phyloP scores from a whole-genome alignment of 2,888 invertebrate species.

The Bombylius discolor region DNA sequence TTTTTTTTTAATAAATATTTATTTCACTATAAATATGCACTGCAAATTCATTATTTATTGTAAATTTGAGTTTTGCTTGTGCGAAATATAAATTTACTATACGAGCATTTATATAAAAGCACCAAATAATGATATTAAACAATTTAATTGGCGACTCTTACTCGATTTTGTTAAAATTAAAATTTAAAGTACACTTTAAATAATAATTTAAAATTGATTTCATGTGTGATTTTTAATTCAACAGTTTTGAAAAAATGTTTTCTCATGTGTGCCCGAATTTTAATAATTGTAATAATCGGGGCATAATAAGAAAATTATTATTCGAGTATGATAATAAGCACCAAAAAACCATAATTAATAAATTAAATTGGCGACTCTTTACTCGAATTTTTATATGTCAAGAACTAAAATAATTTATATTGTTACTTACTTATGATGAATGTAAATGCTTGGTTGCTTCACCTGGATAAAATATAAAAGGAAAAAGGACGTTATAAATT shows the following conservation, averaged over 20 bases:
- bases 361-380: too few relatives aligned
- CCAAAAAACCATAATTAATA: neutral
- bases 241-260: neutral
- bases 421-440: too few relatives aligned
- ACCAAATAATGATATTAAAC: constrained; percentile 1
- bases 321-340: neutral
- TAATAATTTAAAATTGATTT: neutral
- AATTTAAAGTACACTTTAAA: neutral
- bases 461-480: too few relatives aligned
- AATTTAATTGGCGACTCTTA: constrained; percentile 9
- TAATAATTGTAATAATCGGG: neutral
- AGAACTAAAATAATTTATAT: too few relatives aligned
- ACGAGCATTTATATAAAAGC: constrained; percentile 7
- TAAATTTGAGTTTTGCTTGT: constrained; percentile 12
- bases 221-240: too few relatives aligned
- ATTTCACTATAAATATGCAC: constrained; percentile 7
- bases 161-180: neutral
- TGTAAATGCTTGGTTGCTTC: too few relatives aligned
- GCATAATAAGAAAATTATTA: constrained; percentile 2
- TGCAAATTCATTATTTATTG: constrained; percentile 5
- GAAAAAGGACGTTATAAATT: too few relatives aligned
- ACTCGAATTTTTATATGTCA: too few relatives aligned
- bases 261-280: constrained; percentile 1
- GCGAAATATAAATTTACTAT: constrained; percentile 8
- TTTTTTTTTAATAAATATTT: neutral